Conservation (phyloP, 2,888 invertebrate genomes). For the Philereme transversata region DNA sequence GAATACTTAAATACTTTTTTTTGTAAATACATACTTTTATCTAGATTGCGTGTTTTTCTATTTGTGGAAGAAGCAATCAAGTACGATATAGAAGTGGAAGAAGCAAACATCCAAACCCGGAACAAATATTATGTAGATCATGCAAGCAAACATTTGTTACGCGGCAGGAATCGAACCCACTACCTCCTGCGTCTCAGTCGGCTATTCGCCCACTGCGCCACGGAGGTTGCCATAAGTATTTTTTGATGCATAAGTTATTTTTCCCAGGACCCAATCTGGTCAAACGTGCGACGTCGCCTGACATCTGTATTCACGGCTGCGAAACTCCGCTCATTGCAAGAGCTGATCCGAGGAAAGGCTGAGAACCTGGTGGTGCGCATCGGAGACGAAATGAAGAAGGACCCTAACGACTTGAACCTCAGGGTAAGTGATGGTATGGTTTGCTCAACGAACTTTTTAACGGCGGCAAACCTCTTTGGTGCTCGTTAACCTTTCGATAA, state of each 20-base stretch:
- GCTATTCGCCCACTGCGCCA: not conserved
- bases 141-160: not conserved
- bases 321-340: conserved; percentile 46
- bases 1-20: too few relatives aligned
- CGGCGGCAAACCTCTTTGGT: too few relatives aligned
- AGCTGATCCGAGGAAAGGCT: conserved; percentile 38
- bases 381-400: conserved; percentile 31
- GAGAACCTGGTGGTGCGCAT: conserved; percentile 47
- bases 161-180: not conserved
- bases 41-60: too few relatives aligned
- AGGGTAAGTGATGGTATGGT: conserved; percentile 36
- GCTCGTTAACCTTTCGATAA: too few relatives aligned
- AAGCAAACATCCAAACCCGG: too few relatives aligned
- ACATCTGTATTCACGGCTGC: conserved; percentile 51
- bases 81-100: too few relatives aligned
- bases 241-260: not conserved
- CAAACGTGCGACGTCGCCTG: conserved; percentile 45
- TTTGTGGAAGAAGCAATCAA: too few relatives aligned
- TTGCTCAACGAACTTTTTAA: not conserved
- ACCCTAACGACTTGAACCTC: conserved; percentile 32
- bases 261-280: conserved; percentile 56
- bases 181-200: too few relatives aligned
- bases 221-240: not conserved
- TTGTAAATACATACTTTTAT: too few relatives aligned
- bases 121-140: not conserved